These are phyloP conservation scores for Lacanobia wlatinum DNA, from an alignment of 2,888 invertebrate genomes.

Conservation along the genomic window DNA sequence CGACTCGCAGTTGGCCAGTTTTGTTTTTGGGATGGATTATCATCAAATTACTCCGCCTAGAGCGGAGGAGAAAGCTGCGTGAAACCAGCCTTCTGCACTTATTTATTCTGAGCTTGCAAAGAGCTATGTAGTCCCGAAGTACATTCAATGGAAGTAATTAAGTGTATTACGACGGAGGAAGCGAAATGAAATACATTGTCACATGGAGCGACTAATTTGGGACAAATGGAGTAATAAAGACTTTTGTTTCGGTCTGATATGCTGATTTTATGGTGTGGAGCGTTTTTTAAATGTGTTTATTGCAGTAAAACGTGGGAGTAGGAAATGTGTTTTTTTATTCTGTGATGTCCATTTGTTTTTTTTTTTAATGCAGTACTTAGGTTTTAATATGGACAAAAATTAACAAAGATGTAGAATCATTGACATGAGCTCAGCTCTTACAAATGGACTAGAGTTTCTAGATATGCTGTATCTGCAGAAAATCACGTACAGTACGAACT, in stretches of 20 bases:
- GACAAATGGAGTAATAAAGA: slow-evolving; percentile 58
- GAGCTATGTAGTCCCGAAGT: slow-evolving; percentile 69
- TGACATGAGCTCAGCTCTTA: not conserved
- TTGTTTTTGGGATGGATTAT: too few relatives aligned
- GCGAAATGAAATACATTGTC: slow-evolving; percentile 74
- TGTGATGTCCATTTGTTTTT: not conserved
- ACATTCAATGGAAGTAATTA: slow-evolving; percentile 77
- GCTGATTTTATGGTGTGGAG: slow-evolving; percentile 37
- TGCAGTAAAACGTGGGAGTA: not conserved
- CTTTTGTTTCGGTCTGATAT: slow-evolving; percentile 45
- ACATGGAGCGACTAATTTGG: slow-evolving; percentile 67
- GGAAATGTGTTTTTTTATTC: not conserved
- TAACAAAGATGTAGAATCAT: not conserved
- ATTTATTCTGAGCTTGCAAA: slow-evolving; percentile 34
- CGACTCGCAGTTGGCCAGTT: too few relatives aligned
- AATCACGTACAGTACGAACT: not conserved
- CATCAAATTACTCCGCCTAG: too few relatives aligned
- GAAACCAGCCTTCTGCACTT: slow-evolving; percentile 10
- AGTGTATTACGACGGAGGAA: slow-evolving; percentile 71
- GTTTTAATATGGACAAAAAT: not conserved
- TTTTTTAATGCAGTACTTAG: not conserved
- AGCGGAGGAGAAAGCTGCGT: not conserved
- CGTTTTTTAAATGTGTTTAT: slow-evolving; percentile 22
- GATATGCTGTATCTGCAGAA: not conserved
- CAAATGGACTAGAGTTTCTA: not conserved